Evolutionary conservation across 2,797 vertebrate genomes (phyloP).

Genomic region (Hyperoplus lanceolatus): DNA sequence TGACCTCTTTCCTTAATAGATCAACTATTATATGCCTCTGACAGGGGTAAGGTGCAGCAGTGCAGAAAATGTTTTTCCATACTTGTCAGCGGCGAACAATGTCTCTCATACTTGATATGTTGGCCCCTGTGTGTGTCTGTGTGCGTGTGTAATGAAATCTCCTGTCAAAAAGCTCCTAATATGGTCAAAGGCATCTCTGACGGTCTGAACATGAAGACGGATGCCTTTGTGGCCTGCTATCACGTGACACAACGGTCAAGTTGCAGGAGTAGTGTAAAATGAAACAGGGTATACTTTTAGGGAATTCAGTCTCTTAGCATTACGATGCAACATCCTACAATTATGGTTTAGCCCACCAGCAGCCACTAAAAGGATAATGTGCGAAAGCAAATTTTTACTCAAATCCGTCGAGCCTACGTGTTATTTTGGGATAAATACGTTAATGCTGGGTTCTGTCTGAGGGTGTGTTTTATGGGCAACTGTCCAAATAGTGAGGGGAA

Average conservation of each 20-base stretch:
- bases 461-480: slow-evolving; percentile 12
- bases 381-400: background rate
- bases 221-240: background rate
- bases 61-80: slow-evolving; percentile 20
- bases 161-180: background rate
- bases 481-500: slow-evolving; percentile 30
- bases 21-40: slow-evolving; percentile 34
- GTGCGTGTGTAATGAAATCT: background rate
- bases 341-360: slow-evolving; percentile 28
- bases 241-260: background rate
- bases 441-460: slow-evolving; percentile 10
- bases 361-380: slow-evolving; percentile 4
- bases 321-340: slow-evolving; percentile 7
- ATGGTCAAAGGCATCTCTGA: slow-evolving; percentile 3
- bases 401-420: background rate
- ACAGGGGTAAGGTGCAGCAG: background rate
- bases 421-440: slow-evolving; percentile 28
- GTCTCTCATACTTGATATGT: background rate
- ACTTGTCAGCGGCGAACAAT: slow-evolving; percentile 10
- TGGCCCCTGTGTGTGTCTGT: background rate
- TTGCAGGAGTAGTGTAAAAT: slow-evolving; percentile 5
- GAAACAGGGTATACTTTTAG: slow-evolving; percentile 3
- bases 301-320: background rate
- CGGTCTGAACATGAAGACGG: slow-evolving; percentile 6
- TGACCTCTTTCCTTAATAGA: slow-evolving; percentile 17